Evolutionary conservation across 2,888 invertebrate species (phyloP).

Genomic region (Tholera decimalis): DNA sequence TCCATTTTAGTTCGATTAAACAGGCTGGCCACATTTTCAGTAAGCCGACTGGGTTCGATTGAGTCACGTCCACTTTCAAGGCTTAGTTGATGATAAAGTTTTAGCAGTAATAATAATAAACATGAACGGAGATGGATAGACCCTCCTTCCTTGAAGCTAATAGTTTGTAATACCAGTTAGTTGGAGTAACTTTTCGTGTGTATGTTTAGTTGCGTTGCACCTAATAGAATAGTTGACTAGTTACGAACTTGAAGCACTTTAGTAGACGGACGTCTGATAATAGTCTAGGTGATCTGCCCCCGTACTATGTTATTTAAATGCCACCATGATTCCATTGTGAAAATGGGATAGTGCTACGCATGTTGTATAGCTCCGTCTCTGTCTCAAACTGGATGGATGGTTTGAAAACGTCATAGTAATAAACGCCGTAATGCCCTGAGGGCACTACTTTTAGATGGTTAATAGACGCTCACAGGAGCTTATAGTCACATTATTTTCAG

Average conservation of each 20-base stretch:
- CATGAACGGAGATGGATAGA: constrained; percentile 9
- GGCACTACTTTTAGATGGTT: too few species aligned
- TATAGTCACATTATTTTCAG: too few species aligned
- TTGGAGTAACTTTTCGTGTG: constrained; percentile 18
- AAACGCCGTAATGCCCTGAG: too few species aligned
- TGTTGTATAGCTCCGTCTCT: too few species aligned
- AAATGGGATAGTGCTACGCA: too few species aligned
- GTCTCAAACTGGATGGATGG: too few species aligned
- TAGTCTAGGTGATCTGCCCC: neutral
- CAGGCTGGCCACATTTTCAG: constrained; percentile 11
- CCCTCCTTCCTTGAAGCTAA: constrained; percentile 9
- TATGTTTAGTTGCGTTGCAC: constrained; percentile 12
- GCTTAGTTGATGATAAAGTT: constrained; percentile 19
- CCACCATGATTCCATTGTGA: too few species aligned
- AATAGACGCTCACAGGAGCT: neutral
- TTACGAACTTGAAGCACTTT: constrained; percentile 37
- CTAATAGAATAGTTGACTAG: constrained; percentile 51
- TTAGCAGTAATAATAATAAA: constrained; percentile 11
- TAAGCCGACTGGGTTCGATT: constrained; percentile 24
- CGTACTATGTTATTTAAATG: too few species aligned
- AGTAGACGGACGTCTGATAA: constrained; percentile 32
- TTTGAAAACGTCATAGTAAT: too few species aligned
- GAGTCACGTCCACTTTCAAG: constrained; percentile 4
- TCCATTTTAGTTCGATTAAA: constrained; percentile 1
- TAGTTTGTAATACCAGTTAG: constrained; percentile 49